Percentiles rank a stretch among this genome's conserved stretches.
Conservation (phyloP, 2,113 vertebrate genomes). For the Corapipo altera region DNA sequence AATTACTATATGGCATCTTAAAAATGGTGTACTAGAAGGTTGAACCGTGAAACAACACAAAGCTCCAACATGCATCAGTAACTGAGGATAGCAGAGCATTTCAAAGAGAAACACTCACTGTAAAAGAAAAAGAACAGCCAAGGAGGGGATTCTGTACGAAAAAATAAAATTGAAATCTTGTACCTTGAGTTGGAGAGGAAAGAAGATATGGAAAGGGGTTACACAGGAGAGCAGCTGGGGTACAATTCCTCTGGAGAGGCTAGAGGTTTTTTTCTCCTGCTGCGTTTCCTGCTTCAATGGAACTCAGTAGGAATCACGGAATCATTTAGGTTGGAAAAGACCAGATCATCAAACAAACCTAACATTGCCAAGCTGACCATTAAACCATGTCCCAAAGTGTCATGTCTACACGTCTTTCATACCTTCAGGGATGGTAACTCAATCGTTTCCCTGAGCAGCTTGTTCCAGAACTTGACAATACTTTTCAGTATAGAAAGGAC, state of each 20-base stretch:
- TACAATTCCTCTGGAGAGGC: not conserved
- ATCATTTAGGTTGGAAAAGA: not conserved
- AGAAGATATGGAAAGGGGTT: not conserved
- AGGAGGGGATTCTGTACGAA: not conserved
- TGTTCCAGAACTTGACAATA: not conserved
- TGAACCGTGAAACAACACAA: not conserved
- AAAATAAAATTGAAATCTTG: not conserved
- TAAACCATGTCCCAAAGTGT: not conserved
- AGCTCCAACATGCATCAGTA: not conserved
- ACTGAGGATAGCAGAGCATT: not conserved
- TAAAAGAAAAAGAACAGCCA: not conserved
- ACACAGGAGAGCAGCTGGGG: not conserved
- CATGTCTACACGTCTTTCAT: rapidly evolving
- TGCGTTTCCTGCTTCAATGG: not conserved
- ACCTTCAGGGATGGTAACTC: not conserved
- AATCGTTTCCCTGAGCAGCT: not conserved
- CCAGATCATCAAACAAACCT: not conserved
- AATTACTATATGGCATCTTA: not conserved
- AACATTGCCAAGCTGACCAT: not conserved
- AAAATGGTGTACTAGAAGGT: not conserved
- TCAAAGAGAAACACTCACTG: not conserved
- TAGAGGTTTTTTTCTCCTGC: not conserved
- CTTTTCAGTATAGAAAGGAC: rapidly evolving
- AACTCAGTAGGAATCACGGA: not conserved
- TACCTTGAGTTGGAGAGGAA: not conserved